Evolutionary conservation across 2,113 vertebrate species (phyloP).

Genomic region (Bubalus kerabau): DNA sequence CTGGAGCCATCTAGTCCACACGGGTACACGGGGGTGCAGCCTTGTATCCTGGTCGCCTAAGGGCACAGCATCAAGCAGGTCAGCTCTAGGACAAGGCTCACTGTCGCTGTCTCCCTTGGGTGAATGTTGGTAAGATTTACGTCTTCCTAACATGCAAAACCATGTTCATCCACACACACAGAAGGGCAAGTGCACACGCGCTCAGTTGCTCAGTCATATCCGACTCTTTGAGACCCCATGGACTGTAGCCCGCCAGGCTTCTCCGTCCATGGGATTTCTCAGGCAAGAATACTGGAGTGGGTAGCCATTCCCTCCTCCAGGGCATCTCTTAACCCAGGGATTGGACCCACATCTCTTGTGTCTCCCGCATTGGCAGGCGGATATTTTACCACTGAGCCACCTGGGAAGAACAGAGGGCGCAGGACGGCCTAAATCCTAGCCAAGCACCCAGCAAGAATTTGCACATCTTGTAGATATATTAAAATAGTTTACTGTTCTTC

Average conservation of each 20-base stretch:
- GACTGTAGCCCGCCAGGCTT: not conserved
- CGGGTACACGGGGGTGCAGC: rapidly evolving
- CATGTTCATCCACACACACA: not conserved
- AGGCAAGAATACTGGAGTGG: not conserved
- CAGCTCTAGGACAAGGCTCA: not conserved
- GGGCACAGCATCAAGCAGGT: not conserved
- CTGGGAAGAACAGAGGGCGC: not conserved
- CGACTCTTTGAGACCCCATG: not conserved
- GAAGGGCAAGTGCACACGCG: not conserved
- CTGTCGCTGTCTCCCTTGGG: not conserved
- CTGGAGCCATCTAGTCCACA: rapidly evolving
- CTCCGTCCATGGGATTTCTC: not conserved
- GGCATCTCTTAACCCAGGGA: not conserved
- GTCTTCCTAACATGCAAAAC: not conserved
- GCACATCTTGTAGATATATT: not conserved
- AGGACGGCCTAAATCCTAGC: not conserved
- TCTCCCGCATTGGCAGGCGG: not conserved
- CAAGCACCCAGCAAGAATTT: not conserved
- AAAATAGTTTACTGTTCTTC: not conserved
- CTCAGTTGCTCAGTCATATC: not conserved
- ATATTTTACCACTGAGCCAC: not conserved
- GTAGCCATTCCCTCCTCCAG: not conserved
- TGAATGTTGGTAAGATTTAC: not conserved
- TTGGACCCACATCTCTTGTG: not conserved
- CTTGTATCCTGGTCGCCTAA: not conserved